phyloP scores from a whole-genome alignment of 2,888 invertebrate genomes.

The Tinea pellionella region DNA sequence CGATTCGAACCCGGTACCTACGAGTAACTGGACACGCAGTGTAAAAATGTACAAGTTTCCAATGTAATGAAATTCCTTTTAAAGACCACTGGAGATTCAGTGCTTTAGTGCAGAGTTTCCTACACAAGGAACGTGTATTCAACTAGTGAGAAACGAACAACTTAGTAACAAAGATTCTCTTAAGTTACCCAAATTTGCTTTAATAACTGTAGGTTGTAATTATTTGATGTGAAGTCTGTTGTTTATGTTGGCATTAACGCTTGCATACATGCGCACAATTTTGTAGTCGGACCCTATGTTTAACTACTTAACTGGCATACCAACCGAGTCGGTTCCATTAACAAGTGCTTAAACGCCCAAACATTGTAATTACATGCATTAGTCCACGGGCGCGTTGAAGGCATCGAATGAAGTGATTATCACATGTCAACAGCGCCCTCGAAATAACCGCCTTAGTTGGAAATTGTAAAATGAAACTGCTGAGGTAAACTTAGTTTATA shows the following conservation, averaged over 20 bases:
- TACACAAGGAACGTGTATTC: neutral
- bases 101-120: neutral
- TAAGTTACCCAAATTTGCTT: neutral
- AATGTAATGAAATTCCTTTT: no score
- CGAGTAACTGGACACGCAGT: no score
- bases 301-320: slow-evolving; percentile 10
- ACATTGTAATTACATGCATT: slow-evolving; percentile 45
- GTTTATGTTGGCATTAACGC: neutral
- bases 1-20: no score
- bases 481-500: slow-evolving; percentile 14
- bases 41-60: no score
- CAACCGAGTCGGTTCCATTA: slow-evolving; percentile 18
- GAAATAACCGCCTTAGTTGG: slow-evolving; percentile 36
- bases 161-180: neutral
- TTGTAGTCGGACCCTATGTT: neutral
- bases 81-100: no score
- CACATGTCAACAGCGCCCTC: slow-evolving; percentile 46
- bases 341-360: slow-evolving; percentile 25
- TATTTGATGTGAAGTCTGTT: neutral
- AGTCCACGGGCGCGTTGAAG: slow-evolving; percentile 32
- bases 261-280: neutral
- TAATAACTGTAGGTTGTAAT: neutral
- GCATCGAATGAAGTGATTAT: slow-evolving; percentile 39
- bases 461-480: slow-evolving; percentile 23
- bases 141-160: neutral